Evolutionary conservation across 2,888 invertebrate genomes (phyloP), one percentile per base, ranked within the genome.

Genomic region (Phaonia tiefii): DNA sequence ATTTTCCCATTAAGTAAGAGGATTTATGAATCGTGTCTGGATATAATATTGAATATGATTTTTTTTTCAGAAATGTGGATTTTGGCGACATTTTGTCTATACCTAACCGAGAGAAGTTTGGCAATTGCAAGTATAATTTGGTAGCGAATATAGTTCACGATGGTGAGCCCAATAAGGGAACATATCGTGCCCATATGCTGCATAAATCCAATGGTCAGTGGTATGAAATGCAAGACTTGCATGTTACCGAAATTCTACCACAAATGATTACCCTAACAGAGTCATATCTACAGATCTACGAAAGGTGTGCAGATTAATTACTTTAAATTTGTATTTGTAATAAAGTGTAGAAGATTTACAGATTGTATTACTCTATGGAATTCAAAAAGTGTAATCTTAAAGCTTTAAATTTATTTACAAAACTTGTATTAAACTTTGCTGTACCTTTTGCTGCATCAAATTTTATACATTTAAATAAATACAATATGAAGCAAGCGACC

Each of bases 221-320:
- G 96, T 95, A 96, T 93, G 91, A 97, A 94, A 92, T 98, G 97
- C 97, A 97, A 92, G 99, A 99, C 92, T 93, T 99, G 73, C 99
- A 99, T 89, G 99, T 99, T 0, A 98, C 96, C 7, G 98, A 98
- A 90, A 99, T 99, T 87, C 92, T 99, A 77, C 99, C 99, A 3
- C 99, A 99, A 91, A 99, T 99, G 99, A 99, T 99, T 80, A 99
- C 99, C 0, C 92, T 99, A 20, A 99, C 99, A 1, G 99, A 99
- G 92, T 98, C 99, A 2, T 99, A 99, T 89, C 98, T 99, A 88
- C 99, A 99, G 91, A 94, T 95, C 86, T 95, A 95, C 91, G 95
- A 95, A 75, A 87, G 86, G 42, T 86, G 88, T 77, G 51, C 79
- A 8, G 89, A 89, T 8, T 75, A 84, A 31, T 8, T 31, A n/a